Percentiles rank a stretch among this genome's conserved stretches.
phyloP scores from a whole-genome alignment of 2,797 vertebrate species.

The Yasuhikotakia modesta region DNA sequence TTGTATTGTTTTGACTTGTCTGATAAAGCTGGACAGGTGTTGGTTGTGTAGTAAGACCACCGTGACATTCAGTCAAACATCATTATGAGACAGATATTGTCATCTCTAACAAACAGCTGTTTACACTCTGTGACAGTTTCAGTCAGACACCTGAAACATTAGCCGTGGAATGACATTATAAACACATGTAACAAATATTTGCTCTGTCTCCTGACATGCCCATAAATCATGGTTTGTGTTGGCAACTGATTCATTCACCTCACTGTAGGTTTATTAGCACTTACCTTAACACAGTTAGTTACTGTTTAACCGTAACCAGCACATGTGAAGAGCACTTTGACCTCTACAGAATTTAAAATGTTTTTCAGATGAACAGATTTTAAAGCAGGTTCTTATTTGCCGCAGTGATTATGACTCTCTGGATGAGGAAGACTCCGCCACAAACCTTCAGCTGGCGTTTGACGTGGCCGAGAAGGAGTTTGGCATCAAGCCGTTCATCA shows the following conservation, averaged over 20 bases:
- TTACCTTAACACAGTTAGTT: conserved; percentile 20
- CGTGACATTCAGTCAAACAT: not conserved
- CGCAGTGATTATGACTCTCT: conserved; percentile 88
- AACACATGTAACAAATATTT: conserved; percentile 48
- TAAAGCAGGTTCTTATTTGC: conserved; percentile 33
- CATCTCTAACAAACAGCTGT: conserved; percentile 14
- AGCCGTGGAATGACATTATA: conserved; percentile 3
- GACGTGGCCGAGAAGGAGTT: conserved; percentile 89
- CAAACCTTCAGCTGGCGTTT: conserved; percentile 91
- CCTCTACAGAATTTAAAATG: conserved; percentile 16
- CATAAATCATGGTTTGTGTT: conserved; percentile 30
- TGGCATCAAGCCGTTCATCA: conserved; percentile 85
- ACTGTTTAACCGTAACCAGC: conserved; percentile 44
- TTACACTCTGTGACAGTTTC: conserved; percentile 18
- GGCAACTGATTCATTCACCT: conserved; percentile 20
- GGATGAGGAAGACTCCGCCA: conserved; percentile 81
- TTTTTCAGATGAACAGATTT: conserved; percentile 21
- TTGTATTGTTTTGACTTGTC: too few relatives aligned
- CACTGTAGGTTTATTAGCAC: conserved; percentile 45
- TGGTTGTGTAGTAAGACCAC: too few relatives aligned
- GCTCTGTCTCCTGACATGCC: not conserved
- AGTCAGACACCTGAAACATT: conserved; percentile 13
- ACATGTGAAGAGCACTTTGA: conserved; percentile 49
- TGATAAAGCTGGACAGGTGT: too few relatives aligned
- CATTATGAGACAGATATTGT: too few relatives aligned